A percentile compares a stretch with the other conserved stretches of the same genome.
Evolutionary conservation across 1,140 invertebrate genomes (phyloP).

Genomic region (Coenobita brevimanus): DNA sequence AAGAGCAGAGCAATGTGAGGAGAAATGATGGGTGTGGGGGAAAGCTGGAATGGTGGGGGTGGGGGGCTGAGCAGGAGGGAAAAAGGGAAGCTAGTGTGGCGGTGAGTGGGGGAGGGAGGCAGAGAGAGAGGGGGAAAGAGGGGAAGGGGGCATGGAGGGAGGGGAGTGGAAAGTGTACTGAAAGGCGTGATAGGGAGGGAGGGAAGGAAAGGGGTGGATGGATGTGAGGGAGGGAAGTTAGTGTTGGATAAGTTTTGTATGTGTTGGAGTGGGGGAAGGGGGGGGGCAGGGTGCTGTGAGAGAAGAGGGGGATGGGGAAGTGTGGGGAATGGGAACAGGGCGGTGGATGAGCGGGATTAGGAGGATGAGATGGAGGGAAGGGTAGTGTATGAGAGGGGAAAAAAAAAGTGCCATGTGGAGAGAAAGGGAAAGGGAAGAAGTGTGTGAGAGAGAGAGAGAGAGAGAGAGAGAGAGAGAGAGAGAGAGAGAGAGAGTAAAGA

Average conservation of each 20-base stretch:
- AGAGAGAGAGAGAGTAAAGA: background rate
- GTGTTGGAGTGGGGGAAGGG: background rate
- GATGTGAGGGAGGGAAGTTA: background rate
- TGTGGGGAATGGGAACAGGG: background rate
- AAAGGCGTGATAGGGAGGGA: background rate
- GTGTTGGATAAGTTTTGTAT: background rate
- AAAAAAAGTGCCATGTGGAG: too few relatives aligned
- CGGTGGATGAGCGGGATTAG: background rate
- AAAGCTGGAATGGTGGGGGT: background rate
- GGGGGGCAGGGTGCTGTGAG: background rate
- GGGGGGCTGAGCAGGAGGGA: background rate
- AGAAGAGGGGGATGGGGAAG: background rate
- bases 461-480: background rate
- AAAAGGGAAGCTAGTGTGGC: background rate
- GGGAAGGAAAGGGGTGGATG: background rate
- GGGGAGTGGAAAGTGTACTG: background rate
- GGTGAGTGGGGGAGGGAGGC: background rate
- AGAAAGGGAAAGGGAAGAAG: background rate
- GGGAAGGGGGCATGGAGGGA: background rate
- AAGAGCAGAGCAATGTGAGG: background rate
- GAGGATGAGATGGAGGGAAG: background rate
- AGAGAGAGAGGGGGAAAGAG: background rate
- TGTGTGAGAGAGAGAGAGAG: background rate
- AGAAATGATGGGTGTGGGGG: background rate
- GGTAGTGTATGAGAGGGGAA: too few relatives aligned